These are phyloP conservation scores for Caenorhabditis virilis DNA, from an alignment of 2,888 invertebrate genomes.

Conservation along the genomic window DNA sequence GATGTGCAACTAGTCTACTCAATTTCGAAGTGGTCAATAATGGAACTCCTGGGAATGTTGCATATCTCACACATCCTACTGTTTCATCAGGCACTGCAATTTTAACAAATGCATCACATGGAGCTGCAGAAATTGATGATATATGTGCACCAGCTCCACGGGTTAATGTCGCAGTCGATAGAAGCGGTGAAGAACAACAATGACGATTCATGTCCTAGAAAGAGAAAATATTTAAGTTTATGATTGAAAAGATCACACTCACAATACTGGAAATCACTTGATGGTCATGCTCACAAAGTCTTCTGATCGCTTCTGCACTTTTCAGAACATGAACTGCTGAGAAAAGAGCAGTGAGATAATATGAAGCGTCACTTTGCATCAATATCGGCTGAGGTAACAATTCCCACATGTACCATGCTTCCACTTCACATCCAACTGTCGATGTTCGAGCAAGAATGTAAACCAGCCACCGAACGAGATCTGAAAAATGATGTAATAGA, in stretches of 20 bases:
- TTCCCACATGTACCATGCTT: constrained; percentile 93
- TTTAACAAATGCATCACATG: constrained; percentile 73
- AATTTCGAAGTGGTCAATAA: constrained; percentile 90
- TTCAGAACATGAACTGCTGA: constrained; percentile 89
- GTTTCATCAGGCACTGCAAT: constrained; percentile 92
- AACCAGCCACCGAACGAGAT: constrained; percentile 87
- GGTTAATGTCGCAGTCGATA: constrained; percentile 34
- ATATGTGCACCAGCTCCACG: constrained; percentile 14
- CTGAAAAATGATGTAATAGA: constrained; percentile 74
- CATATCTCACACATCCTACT: constrained; percentile 81
- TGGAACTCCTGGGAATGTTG: constrained; percentile 86
- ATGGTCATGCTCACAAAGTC: constrained; percentile 38
- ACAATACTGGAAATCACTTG: constrained; percentile 14
- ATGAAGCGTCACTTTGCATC: constrained; percentile 82
- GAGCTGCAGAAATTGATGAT: constrained; percentile 7
- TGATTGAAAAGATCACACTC: constrained; percentile 3
- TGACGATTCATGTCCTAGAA: constrained; percentile 12
- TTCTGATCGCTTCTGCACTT: constrained; percentile 72
- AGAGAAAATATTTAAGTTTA: neutral
- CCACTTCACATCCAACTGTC: constrained; percentile 88
- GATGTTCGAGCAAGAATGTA: constrained; percentile 88
- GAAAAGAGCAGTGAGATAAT: constrained; percentile 89
- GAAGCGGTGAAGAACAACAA: constrained; percentile 26
- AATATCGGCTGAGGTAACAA: constrained; percentile 83
- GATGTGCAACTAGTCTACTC: constrained; percentile 86